Base-by-base conservation (phyloP, 2,888 invertebrate genomes). In the Ceramica pisi region DNA sequence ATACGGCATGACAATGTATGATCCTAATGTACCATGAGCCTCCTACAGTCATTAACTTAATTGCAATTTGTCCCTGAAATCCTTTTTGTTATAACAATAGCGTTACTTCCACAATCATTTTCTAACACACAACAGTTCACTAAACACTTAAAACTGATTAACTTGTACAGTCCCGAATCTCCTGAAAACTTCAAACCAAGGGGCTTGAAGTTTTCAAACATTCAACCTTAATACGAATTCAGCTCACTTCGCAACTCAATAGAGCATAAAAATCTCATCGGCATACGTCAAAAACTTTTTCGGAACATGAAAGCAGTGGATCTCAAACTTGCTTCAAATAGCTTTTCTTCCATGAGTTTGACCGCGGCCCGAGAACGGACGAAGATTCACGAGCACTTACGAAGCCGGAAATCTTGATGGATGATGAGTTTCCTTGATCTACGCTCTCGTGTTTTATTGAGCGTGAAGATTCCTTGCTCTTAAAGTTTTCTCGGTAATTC, bases 331-430 rank as follows among this genome's bases (percentile, higher is more conserved):
- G 61, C 26, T 12, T 2, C 41, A 2, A 21, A 48, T 23, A 63
- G n/a, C 16, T 72, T 26, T 26, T 60, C 41, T 50, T 56, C 55
- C 31, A 16, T 57, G 51, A 68, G 65, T 75, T 67, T 57, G 53
- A 65, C 57, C 53, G 21, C 67, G 53, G n/a, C 35, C 44, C 60
- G 68, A 71, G 60, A 23, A 66, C 12, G 55, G 14, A 16, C 68
- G 68, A 71, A 46, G 5, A 66, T 23, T 64, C 23, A 59, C 80
- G 68, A 83, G 60, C 73, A 81, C 71, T 78, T 67, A 67, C 53
- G 61, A 78, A 69, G 44, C 51, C 71, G 61, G 67, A 74, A 60
- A 41, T 23, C 66, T 72, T 83, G 78, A 81, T 71, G 55, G 62
- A 69, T 66, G 82, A 60, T 65, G 57, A 77, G 60, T 59, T 75